Conservation (phyloP, 2,888 invertebrate species). For the Crematogaster levior region DNA sequence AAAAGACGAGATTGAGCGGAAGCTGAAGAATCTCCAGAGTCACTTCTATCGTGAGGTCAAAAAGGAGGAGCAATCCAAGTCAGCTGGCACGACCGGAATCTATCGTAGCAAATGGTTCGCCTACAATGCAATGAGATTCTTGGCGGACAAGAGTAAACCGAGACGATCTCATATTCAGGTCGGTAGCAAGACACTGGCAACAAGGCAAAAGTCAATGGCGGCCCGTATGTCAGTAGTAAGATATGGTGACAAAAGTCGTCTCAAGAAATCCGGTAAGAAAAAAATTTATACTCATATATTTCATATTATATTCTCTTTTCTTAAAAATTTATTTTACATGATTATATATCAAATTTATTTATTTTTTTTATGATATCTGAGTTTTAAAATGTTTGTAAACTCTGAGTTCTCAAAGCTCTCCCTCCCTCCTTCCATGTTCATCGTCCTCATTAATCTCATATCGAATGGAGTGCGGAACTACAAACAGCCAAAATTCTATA, state of each 20-base stretch:
- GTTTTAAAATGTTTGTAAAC: not conserved
- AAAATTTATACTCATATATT: too few species aligned
- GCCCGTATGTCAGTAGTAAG: not conserved
- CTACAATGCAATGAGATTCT: not conserved
- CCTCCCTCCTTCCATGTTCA: too few species aligned
- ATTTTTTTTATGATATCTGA: not conserved
- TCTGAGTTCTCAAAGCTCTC: too few species aligned
- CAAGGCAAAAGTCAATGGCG: not conserved
- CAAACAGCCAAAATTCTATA: too few species aligned
- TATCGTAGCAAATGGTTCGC: not conserved
- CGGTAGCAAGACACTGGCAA: not conserved
- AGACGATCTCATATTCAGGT: not conserved
- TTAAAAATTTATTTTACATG: not conserved
- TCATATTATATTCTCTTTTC: not conserved
- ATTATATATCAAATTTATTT: not conserved
- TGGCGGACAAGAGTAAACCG: not conserved
- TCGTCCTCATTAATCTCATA: too few species aligned
- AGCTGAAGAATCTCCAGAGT: not conserved
- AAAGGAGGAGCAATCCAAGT: not conserved
- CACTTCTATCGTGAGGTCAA: constrained; percentile 1
- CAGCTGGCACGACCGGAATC: not conserved
- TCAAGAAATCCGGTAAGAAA: not conserved
- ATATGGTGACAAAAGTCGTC: not conserved
- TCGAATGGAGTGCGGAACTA: too few species aligned
- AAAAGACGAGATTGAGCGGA: not conserved